Evolutionary conservation across 2,888 invertebrate genomes (phyloP), one percentile per base, ranked within the genome.

Genomic region (Epistrophe grossulariae): DNA sequence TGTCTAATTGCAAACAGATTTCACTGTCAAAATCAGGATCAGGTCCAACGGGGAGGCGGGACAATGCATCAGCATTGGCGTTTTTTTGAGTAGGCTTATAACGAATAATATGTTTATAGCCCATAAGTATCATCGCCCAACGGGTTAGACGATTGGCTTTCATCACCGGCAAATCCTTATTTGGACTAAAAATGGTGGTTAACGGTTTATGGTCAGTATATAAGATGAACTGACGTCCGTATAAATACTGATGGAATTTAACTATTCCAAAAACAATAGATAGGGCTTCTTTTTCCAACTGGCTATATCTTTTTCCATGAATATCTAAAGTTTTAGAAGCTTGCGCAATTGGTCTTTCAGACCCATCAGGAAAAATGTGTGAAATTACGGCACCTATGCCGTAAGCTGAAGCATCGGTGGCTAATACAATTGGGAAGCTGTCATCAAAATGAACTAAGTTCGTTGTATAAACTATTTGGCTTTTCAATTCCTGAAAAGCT

Each of bases 401-500:
- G 17, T 77, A 74, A 62, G 38, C 50, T 1, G 62, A 74, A 17
- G 62, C 62, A 74, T 74, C 40, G 0, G 60, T 62, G 24, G 73
- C 73, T n/a, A 62, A 62, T 52, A 74, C 11, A 50, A 62, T 50
- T 13, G 50, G 50, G 17, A 40, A 78, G 15, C 5, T 48, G 13
- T 78, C 78, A 60, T 71, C 74, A 17, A 79, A 79, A 79, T 64
- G 79, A 40, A 48, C 57, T 48, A 79, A 57, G 11, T 64, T 73
- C 4, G 64, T 79, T 17, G 64, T 48, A 6, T 45, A 8, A 28
- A 79, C 45, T 35, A 72, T 55, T 62, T 88, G 87, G 10, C 89
- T 89, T 81, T 91, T 91, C 10, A 89, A 76, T 28, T 48, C 64
- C 31, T 80, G 48, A 79, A 90, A 90, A 11, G 90, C 88, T 71